These are phyloP conservation scores for Anguilla megastoma DNA, from an alignment of 2,797 vertebrate species.

Conservation along the genomic window DNA sequence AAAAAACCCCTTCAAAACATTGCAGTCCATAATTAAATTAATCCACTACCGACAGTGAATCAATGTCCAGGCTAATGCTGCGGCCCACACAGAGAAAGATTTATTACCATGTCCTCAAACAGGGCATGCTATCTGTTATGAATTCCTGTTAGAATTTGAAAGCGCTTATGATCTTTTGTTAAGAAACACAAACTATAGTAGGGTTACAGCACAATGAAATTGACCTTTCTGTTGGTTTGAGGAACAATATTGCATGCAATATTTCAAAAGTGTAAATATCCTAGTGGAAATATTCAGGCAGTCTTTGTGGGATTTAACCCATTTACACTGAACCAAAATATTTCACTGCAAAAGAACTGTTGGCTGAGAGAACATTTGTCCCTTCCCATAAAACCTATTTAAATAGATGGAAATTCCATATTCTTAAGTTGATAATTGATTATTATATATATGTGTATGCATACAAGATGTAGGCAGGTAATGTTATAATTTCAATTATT, in stretches of 20 bases:
- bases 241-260: neutral
- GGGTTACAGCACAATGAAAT: neutral
- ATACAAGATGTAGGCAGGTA: too few species aligned
- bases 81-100: neutral
- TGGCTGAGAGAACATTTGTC: neutral
- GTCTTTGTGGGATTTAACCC: neutral
- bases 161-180: neutral
- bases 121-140: neutral
- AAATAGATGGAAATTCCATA: too few species aligned
- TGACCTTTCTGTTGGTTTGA: neutral
- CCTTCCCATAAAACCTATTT: too few species aligned
- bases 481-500: too few species aligned
- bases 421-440: too few species aligned
- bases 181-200: neutral
- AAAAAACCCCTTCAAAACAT: neutral
- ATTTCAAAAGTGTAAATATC: neutral
- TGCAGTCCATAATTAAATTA: neutral
- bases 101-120: neutral
- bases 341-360: neutral
- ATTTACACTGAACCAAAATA: neutral
- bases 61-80: neutral
- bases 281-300: neutral
- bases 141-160: neutral
- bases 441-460: too few species aligned
- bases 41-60: neutral